Evolutionary conservation across 2,888 invertebrate genomes (phyloP).

Genomic region (Ligdia adustata): DNA sequence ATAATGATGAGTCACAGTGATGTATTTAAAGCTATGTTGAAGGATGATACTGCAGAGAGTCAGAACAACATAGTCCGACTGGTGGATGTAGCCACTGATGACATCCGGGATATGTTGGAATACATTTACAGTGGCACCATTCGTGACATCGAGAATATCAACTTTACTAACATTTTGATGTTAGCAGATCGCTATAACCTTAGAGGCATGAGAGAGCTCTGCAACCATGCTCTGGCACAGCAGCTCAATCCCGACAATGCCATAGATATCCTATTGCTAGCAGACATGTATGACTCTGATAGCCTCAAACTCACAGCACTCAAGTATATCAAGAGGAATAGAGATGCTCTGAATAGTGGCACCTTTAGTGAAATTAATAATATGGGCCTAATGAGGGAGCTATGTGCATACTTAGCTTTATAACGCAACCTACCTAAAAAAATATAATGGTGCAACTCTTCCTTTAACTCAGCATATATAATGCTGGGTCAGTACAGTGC

Average conservation of each 20-base stretch:
- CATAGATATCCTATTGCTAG: conserved; percentile 60
- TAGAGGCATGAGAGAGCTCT: conserved; percentile 58
- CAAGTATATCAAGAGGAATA: conserved; percentile 67
- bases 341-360: conserved; percentile 47
- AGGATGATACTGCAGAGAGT: conserved; percentile 71
- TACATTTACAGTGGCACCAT: conserved; percentile 71
- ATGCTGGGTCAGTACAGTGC: too few relatives aligned
- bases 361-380: conserved; percentile 64
- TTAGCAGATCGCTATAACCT: conserved; percentile 69
- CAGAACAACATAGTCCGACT: conserved; percentile 66
- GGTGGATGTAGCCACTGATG: conserved; percentile 63
- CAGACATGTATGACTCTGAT: conserved; percentile 67
- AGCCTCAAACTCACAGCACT: conserved; percentile 58
- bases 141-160: conserved; percentile 55
- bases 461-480: too few relatives aligned
- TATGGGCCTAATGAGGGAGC: conserved; percentile 56
- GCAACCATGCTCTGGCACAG: conserved; percentile 56
- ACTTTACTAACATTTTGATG: conserved; percentile 61
- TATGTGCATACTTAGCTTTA: conserved; percentile 60
- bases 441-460: conserved; percentile 4
- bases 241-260: conserved; percentile 62
- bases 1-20: conserved; percentile 66
- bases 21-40: conserved; percentile 76
- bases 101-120: conserved; percentile 61
- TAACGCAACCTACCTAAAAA: too few relatives aligned